Evolutionary conservation across 2,888 invertebrate species (phyloP), one percentile per base, ranked within the genome.

Genomic region (Eristalis tenax): DNA sequence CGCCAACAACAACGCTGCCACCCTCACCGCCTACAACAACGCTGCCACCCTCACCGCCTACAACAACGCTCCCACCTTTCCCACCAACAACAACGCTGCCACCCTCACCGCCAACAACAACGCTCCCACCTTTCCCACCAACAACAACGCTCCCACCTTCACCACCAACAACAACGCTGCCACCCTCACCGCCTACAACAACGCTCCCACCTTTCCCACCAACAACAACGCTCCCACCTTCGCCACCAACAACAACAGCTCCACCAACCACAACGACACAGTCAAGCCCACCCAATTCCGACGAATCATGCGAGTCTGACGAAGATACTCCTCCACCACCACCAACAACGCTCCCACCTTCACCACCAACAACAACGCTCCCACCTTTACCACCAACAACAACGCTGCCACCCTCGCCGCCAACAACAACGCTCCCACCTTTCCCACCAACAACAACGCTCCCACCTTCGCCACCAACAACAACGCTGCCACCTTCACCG

Each of bases 381-480:
- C 22, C 66, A 40, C 32, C 66, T 40, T 5, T n/a, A 11, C 68
- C 68, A 23, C 68, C 68, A 40, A 26, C 26, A 50, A 68, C 68
- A 50, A 38, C 23, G 13, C 43, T 18, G 18, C 38, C 65, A 38
- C 32, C 65, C 1, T 15, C 65, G 10, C n/a, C 66, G 43, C 63
- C 18, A 66, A 22, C 38, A 40, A 32, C 35, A 70, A 40, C 68
- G 6, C 50, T 57, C 11, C 11, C 13, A 43, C 61, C 71, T 13
- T 10, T 10, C 38, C 43, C 57, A 18, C 61, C 75, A 64, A 8
- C 63, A 77, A 73, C 61, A 38, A 77, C 13, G 11, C 57, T 70
- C 76, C 81, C 15, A 40, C 59, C 74, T 15, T n/a, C 59, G 38
- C 13, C 35, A 59, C 32, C 59, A 76, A 28, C 74, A 35, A 15